Percentiles rank a stretch among this genome's conserved stretches.
Conservation (phyloP, 2,888 invertebrate species). For the Lycophotia porphyrea region DNA sequence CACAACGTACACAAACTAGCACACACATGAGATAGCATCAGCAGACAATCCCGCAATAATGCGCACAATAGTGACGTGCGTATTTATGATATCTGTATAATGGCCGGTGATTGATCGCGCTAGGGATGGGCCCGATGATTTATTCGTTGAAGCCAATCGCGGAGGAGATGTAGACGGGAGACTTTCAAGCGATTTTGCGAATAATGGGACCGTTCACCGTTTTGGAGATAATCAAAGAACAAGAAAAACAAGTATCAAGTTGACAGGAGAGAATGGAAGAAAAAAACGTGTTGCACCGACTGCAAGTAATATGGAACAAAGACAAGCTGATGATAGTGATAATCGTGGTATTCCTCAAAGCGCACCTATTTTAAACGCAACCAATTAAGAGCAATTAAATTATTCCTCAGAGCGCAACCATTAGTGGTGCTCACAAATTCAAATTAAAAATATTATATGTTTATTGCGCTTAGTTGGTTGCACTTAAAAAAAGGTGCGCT, state of each 20-base stretch:
- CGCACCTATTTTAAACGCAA: too few relatives aligned
- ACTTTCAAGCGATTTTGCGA: background rate
- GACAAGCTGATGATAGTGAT: background rate
- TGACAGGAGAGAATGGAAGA: background rate
- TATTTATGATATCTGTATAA: slow-evolving; percentile 73
- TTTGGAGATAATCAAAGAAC: too few relatives aligned
- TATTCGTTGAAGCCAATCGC: slow-evolving; percentile 68
- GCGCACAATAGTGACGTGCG: slow-evolving; percentile 62
- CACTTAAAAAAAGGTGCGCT: too few relatives aligned
- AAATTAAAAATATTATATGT: too few relatives aligned
- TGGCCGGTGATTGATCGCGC: slow-evolving; percentile 68
- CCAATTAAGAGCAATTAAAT: too few relatives aligned
- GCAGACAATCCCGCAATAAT: slow-evolving; percentile 46
- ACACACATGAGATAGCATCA: slow-evolving; percentile 36
- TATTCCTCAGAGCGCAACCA: too few relatives aligned
- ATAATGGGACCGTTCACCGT: background rate
- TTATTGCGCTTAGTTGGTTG: too few relatives aligned
- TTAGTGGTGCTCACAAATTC: too few relatives aligned
- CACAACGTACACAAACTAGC: slow-evolving; percentile 18
- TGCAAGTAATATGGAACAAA: background rate
- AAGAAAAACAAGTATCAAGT: too few relatives aligned
- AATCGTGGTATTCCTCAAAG: too few relatives aligned
- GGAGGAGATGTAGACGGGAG: slow-evolving; percentile 54
- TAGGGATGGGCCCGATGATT: slow-evolving; percentile 68
- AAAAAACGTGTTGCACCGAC: background rate